Base-by-base conservation (phyloP, 2,888 invertebrate genomes). In the Xestia rhomboidea region DNA sequence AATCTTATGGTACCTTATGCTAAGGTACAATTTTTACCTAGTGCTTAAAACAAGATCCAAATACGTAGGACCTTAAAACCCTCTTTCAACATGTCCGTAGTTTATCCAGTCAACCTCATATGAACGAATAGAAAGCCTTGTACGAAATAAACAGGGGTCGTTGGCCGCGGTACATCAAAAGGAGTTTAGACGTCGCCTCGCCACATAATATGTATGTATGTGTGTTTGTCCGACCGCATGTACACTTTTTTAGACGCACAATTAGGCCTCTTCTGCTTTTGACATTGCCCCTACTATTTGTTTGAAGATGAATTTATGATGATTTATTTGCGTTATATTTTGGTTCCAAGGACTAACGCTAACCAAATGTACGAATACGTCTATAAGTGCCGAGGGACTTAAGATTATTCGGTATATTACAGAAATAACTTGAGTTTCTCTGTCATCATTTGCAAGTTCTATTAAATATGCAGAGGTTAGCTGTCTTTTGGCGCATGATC, bases 211-310 rank as follows among this genome's bases (percentile, higher is more conserved):
- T 63, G 15, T 71, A 84, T 79, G 69, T 89, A 74, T 69, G 66
- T 83, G 85, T 79, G 89, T 86, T 87, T 90, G 90, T 88, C 89
- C 88, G 89, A 86, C 88, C 89, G 91, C 90, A 88, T 91, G 91
- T 90, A 91, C 89, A 91, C 90, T 92, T 93, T 82, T 93, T 94
- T 92, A 92, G 89, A 91, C 93, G 93, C 93, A 93, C 95, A 95
- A 95, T 95, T 95, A 95, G 93, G 91, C 90, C 88, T 90, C 90
- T 90, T 91, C 93, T 95, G 94, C 90, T 91, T 93, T 91, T 94
- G 94, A 95, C 94, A 86, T 92, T 83, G 62, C 92, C 90, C 90
- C 88, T 93, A 93, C 94, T 71, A 90, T 82, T 69, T 68, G 51
- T 77, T 76, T 68, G 15, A 60, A 44, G 63, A 41, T 41, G 18